These are phyloP conservation scores for Lucilia cuprina DNA, from an alignment of 1,140 invertebrate genomes.

Conservation along the genomic window DNA sequence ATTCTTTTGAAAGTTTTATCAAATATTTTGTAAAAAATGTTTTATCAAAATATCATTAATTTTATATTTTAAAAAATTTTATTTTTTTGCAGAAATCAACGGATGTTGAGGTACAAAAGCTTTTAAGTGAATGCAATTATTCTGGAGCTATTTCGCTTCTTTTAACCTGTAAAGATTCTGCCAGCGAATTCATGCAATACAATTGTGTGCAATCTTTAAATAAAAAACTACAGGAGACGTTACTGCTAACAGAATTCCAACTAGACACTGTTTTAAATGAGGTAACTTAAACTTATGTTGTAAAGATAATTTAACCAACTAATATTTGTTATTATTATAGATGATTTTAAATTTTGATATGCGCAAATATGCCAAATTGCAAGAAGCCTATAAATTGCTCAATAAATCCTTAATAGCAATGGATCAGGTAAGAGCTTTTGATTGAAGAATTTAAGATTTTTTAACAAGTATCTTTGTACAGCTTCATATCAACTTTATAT, in stretches of 20 bases:
- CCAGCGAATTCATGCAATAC: constrained; percentile 82
- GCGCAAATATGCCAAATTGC: constrained; percentile 77
- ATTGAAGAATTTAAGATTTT: neutral
- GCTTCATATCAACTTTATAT: constrained; percentile 92
- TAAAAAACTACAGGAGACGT: constrained; percentile 87
- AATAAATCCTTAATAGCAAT: constrained; percentile 90
- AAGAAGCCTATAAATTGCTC: constrained; percentile 83
- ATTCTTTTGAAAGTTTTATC: no score
- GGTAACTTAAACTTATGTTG: constrained; percentile 59
- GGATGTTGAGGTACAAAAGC: constrained; percentile 81
- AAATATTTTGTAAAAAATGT: no score
- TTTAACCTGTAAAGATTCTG: constrained; percentile 86
- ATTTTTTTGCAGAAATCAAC: constrained; percentile 70
- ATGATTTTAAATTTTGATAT: constrained; percentile 78
- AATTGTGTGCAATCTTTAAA: constrained; percentile 85
- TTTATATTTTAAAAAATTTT: neutral
- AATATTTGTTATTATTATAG: constrained; percentile 52
- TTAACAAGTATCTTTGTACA: constrained; percentile 59
- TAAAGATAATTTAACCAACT: neutral
- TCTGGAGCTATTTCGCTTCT: constrained; percentile 87
- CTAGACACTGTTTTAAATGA: constrained; percentile 86
- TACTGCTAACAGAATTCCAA: constrained; percentile 91
- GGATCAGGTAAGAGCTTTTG: constrained; percentile 79
- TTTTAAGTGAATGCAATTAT: constrained; percentile 86
- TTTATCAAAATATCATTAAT: no score